phyloP scores from a whole-genome alignment of 2,113 vertebrate genomes.

The Percopsis transmontana region DNA sequence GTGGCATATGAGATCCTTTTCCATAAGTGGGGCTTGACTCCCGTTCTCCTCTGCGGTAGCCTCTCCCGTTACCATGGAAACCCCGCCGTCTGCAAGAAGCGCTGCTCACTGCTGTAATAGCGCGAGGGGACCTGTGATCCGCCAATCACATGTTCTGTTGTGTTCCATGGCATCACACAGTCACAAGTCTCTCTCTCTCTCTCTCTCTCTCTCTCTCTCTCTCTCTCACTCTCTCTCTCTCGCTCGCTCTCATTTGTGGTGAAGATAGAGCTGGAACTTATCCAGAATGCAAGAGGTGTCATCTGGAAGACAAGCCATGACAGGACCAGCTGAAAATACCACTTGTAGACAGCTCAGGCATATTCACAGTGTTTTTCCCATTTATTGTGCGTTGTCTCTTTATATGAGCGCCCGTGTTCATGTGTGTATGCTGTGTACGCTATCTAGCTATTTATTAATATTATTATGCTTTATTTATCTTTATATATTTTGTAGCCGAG shows the following conservation, averaged over 20 bases:
- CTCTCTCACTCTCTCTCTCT: slow-evolving; percentile 11
- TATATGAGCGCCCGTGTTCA: neutral
- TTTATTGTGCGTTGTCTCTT: neutral
- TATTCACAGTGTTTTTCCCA: neutral
- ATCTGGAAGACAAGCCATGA: slow-evolving; percentile 39
- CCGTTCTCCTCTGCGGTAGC: slow-evolving; percentile 50
- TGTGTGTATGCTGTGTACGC: slow-evolving; percentile 19
- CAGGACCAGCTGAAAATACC: slow-evolving; percentile 24
- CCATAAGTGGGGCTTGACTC: slow-evolving; percentile 50
- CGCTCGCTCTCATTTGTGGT: slow-evolving; percentile 32
- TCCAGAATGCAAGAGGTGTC: slow-evolving; percentile 50
- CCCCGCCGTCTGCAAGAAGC: slow-evolving; percentile 40
- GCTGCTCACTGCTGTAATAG: slow-evolving; percentile 32
- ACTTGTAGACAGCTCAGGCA: neutral
- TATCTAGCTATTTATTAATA: too few relatives aligned
- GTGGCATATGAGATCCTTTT: slow-evolving; percentile 53
- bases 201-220: slow-evolving; percentile 13
- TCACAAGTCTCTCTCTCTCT: slow-evolving; percentile 15
- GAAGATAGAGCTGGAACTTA: slow-evolving; percentile 47
- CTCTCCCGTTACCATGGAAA: slow-evolving; percentile 68
- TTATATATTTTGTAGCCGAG: too few relatives aligned
- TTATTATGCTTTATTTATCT: too few relatives aligned
- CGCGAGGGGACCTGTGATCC: slow-evolving; percentile 44
- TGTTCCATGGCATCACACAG: neutral
- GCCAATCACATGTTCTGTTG: slow-evolving; percentile 22